Conservation (phyloP, 2,888 invertebrate species). For the Pomacea canaliculata region DNA sequence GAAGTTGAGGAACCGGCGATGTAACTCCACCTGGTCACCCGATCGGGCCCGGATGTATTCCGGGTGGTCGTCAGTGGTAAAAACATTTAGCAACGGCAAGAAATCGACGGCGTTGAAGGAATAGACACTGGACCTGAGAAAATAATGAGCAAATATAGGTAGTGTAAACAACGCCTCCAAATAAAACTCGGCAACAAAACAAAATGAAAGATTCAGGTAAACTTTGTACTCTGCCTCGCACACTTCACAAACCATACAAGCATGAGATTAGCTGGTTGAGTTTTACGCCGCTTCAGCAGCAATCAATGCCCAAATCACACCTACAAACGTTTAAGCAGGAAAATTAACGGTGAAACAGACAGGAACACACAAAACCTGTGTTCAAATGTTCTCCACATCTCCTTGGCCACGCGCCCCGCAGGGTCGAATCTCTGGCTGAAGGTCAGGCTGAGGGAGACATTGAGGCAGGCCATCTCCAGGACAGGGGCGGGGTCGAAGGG, state of each 20-base stretch:
- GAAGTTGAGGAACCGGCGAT: slow-evolving; percentile 49
- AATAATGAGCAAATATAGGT: neutral
- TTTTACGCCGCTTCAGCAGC: too few relatives aligned
- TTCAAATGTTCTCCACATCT: slow-evolving; percentile 45
- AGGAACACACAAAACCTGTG: slow-evolving; percentile 23
- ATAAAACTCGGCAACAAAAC: too few relatives aligned
- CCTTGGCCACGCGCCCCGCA: slow-evolving; percentile 44
- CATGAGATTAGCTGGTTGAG: too few relatives aligned
- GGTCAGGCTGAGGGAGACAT: slow-evolving; percentile 46
- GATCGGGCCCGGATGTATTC: slow-evolving; percentile 39
- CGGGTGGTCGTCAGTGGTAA: slow-evolving; percentile 32
- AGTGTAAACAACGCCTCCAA: too few relatives aligned
- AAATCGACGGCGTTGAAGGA: slow-evolving; percentile 34
- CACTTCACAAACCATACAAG: too few relatives aligned
- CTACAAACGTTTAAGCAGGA: too few relatives aligned
- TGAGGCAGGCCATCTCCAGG: slow-evolving; percentile 48
- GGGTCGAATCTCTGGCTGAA: slow-evolving; percentile 50
- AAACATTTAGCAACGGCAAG: slow-evolving; percentile 34
- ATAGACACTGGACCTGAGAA: slow-evolving; percentile 22
- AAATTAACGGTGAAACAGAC: too few relatives aligned
- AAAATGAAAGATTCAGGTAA: too few relatives aligned
- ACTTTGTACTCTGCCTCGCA: too few relatives aligned
- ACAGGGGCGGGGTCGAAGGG: slow-evolving; percentile 42
- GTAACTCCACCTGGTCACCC: slow-evolving; percentile 41
- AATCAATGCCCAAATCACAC: too few relatives aligned